Percentiles rank a stretch among this genome's conserved stretches.
phyloP scores from a whole-genome alignment of 2,888 invertebrate species.

The Spodoptera exigua region DNA sequence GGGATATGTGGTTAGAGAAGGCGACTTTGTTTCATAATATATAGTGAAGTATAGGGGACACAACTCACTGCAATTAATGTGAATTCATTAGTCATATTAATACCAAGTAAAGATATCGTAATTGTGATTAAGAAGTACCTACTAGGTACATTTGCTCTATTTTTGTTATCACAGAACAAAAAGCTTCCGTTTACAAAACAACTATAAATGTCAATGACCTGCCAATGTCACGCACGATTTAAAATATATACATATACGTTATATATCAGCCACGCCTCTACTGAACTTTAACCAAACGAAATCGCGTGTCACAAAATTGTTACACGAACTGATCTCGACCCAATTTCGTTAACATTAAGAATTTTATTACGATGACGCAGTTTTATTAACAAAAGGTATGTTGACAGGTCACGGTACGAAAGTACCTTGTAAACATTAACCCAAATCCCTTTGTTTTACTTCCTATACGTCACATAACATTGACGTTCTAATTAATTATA shows the following conservation, averaged over 20 bases:
- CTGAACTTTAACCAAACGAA: constrained; percentile 49
- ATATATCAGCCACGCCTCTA: constrained; percentile 39
- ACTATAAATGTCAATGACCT: constrained; percentile 49
- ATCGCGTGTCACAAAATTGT: constrained; percentile 42
- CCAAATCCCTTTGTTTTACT: constrained; percentile 62
- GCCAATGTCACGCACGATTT: constrained; percentile 56
- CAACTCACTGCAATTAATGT: too few relatives aligned
- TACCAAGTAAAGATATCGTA: neutral
- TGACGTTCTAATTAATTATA: constrained; percentile 63
- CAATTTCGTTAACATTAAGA: constrained; percentile 25
- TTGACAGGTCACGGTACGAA: constrained; percentile 68
- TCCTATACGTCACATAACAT: constrained; percentile 51
- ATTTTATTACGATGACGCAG: constrained; percentile 12
- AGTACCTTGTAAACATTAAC: constrained; percentile 63
- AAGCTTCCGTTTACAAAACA: constrained; percentile 32
- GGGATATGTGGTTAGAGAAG: too few relatives aligned
- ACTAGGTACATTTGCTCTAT: constrained; percentile 1
- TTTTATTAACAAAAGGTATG: constrained; percentile 53
- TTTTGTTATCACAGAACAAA: constrained; percentile 15
- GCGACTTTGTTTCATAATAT: too few relatives aligned
- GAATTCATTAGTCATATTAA: too few relatives aligned
- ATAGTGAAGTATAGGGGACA: too few relatives aligned
- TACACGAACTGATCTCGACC: constrained; percentile 38
- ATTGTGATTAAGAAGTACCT: neutral
- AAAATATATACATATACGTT: too few relatives aligned